Conservation (phyloP, 1,140 invertebrate species). For the silkworm (Bombyx mori) region DNA sequence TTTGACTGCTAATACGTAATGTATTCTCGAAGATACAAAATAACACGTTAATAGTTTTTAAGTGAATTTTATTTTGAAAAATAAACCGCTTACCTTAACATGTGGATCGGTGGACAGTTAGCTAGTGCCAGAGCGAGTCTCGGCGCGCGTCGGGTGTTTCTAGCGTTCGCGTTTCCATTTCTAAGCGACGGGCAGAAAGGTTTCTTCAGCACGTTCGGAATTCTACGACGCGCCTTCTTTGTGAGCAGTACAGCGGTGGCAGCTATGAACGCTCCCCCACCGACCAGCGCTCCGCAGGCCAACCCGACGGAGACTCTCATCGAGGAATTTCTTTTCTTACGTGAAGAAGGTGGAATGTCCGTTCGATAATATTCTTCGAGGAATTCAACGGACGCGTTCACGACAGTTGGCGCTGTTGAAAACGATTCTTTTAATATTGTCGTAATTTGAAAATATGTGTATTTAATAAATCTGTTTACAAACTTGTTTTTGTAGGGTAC, state of each 20-base stretch:
- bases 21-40: too few species aligned
- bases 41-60: too few species aligned
- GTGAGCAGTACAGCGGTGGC: constrained; percentile 80
- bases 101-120: constrained; percentile 60
- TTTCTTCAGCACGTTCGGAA: constrained; percentile 52
- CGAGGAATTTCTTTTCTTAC: constrained; percentile 77
- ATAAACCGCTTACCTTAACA: constrained; percentile 38
- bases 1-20: too few species aligned
- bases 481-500: too few species aligned
- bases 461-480: too few species aligned
- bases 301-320: constrained; percentile 83
- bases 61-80: too few species aligned
- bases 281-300: constrained; percentile 80
- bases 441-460: too few species aligned
- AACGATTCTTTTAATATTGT: constrained; percentile 4
- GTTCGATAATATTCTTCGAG: constrained; percentile 57
- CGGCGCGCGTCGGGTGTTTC: constrained; percentile 48
- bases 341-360: constrained; percentile 68
- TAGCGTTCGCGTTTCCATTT: constrained; percentile 28
- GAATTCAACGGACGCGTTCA: constrained; percentile 49
- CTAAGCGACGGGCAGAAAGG: constrained; percentile 50
- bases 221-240: constrained; percentile 77
- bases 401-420: constrained; percentile 42
- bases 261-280: constrained; percentile 64
- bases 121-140: constrained; percentile 48